Percentiles rank a stretch among this genome's conserved stretches.
Evolutionary conservation across 1,140 invertebrate species (phyloP).

Genomic region (Zaprionus gabonicus): DNA sequence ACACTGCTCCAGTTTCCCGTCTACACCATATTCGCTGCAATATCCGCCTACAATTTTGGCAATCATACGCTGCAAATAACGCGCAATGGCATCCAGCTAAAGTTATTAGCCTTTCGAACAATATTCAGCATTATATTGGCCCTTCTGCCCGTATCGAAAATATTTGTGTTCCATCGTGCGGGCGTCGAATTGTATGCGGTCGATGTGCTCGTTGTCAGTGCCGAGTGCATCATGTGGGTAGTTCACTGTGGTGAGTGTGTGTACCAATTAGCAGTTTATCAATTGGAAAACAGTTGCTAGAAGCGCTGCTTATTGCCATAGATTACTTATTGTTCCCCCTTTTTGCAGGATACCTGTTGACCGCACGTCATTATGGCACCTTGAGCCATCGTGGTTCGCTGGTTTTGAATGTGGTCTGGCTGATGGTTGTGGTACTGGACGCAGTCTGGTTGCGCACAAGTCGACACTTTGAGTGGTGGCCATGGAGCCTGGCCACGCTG

Average conservation of each 20-base stretch:
- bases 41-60: slow-evolving; percentile 91
- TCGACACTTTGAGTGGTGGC: slow-evolving; percentile 84
- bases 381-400: slow-evolving; percentile 90
- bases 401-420: slow-evolving; percentile 88
- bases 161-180: slow-evolving; percentile 87
- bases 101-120: slow-evolving; percentile 87
- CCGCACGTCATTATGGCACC: slow-evolving; percentile 87
- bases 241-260: slow-evolving; percentile 87
- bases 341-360: slow-evolving; percentile 87
- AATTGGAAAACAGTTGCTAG: no score
- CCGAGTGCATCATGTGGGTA: slow-evolving; percentile 91
- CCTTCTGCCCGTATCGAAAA: slow-evolving; percentile 87
- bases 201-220: slow-evolving; percentile 89
- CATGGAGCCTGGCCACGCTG: slow-evolving; percentile 85
- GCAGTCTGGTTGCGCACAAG: slow-evolving; percentile 86
- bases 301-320: not conserved
- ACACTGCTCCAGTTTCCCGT: slow-evolving; percentile 90
- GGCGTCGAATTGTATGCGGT: slow-evolving; percentile 85
- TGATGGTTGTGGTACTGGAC: slow-evolving; percentile 87
- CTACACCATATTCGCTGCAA: slow-evolving; percentile 88
- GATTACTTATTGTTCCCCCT: not conserved
- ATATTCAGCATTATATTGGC: slow-evolving; percentile 87
- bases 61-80: slow-evolving; percentile 86
- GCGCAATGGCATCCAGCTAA: slow-evolving; percentile 87
- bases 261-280: not conserved